A percentile compares a stretch with the other conserved stretches of the same genome.
phyloP scores from a whole-genome alignment of 1,140 invertebrate species.

The Danaus melanippus region DNA sequence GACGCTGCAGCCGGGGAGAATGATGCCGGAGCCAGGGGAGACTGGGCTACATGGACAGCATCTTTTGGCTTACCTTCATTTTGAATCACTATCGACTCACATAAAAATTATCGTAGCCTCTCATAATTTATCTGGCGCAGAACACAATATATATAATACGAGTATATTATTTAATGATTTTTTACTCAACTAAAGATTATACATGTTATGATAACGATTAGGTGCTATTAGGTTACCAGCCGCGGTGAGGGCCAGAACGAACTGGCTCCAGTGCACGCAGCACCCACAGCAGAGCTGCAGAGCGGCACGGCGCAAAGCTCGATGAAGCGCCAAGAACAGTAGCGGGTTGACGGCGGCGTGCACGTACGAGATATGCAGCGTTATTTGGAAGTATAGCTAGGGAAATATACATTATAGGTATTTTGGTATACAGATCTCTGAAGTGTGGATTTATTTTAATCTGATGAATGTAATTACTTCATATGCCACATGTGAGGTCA shows the following conservation, averaged over 20 bases:
- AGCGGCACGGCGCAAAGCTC: conserved; percentile 79
- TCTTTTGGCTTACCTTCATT: conserved; percentile 3
- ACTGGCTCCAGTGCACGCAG: conserved; percentile 76
- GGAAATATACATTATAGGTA: not conserved
- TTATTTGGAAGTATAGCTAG: conserved; percentile 77
- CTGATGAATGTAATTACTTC: conserved; percentile 71
- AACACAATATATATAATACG: too few relatives aligned
- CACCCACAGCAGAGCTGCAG: conserved; percentile 82
- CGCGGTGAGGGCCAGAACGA: conserved; percentile 73
- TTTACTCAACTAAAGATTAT: too few relatives aligned
- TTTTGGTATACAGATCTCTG: not conserved
- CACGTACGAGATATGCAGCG: conserved; percentile 89
- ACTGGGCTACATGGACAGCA: conserved; percentile 43
- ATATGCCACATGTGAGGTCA: conserved; percentile 79
- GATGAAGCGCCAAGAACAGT: conserved; percentile 84
- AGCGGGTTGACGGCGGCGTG: conserved; percentile 90
- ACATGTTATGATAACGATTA: too few relatives aligned
- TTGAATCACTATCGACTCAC: too few relatives aligned
- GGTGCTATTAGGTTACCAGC: conserved; percentile 43
- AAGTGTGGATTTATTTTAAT: not conserved
- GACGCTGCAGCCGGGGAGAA: conserved; percentile 61
- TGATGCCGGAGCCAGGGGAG: conserved; percentile 60
- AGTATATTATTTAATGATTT: too few relatives aligned
- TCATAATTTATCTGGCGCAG: too few relatives aligned
- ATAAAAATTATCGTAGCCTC: too few relatives aligned